A percentile compares a stretch with the other conserved stretches of the same genome.
Conservation (phyloP, 2,797 vertebrate species). For the Brachyrhaphis roseni region DNA sequence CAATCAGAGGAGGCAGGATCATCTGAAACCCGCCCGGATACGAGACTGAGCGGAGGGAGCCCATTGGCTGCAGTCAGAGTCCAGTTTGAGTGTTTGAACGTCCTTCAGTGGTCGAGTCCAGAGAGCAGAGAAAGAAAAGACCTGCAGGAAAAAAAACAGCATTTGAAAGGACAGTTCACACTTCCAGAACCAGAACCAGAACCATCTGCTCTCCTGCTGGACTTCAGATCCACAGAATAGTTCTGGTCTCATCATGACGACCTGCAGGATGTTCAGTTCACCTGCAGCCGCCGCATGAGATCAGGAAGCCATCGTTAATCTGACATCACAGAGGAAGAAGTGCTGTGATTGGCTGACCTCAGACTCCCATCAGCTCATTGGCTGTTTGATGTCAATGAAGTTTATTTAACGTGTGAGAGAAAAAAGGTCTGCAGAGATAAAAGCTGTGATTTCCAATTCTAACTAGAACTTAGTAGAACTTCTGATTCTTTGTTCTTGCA, state of each 20-base stretch:
- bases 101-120: slow-evolving; percentile 44
- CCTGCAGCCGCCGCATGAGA: neutral
- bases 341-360: neutral
- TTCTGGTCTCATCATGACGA: neutral
- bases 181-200: neutral
- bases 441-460: too few relatives aligned
- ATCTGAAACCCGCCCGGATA: slow-evolving; percentile 63
- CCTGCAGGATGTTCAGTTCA: neutral
- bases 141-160: slow-evolving; percentile 13
- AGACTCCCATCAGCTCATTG: neutral
- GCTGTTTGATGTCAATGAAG: neutral
- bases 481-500: too few relatives aligned
- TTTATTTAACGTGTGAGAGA: too few relatives aligned
- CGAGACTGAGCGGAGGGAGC: slow-evolving; percentile 45
- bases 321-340: slow-evolving; percentile 1
- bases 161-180: neutral
- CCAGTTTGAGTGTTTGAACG: slow-evolving; percentile 30
- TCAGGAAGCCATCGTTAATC: neutral
- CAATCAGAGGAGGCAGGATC: slow-evolving; percentile 65
- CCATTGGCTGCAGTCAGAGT: slow-evolving; percentile 55
- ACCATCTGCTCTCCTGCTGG: neutral
- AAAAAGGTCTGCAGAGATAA: too few relatives aligned
- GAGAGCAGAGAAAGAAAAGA: slow-evolving; percentile 33
- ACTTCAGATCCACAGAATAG: too few relatives aligned
- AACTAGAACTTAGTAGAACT: too few relatives aligned